Conservation (phyloP, 2,797 vertebrate species). For the Acanthurus tractus region DNA sequence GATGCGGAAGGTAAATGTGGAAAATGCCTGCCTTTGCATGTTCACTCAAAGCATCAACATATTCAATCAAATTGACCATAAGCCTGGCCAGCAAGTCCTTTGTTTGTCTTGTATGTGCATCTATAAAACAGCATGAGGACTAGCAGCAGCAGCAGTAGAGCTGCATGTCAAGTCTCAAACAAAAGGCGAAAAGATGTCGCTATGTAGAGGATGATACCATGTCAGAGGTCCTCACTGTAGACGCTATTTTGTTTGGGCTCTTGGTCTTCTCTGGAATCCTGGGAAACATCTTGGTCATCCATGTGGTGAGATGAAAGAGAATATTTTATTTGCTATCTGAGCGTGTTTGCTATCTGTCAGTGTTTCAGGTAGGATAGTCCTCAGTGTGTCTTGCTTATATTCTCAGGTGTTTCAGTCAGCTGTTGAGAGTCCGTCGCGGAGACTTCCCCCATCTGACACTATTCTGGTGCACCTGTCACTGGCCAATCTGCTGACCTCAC, state of each 20-base stretch:
- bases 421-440: slow-evolving; percentile 63
- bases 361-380: slow-evolving; percentile 9
- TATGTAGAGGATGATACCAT: slow-evolving; percentile 70
- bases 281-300: slow-evolving; percentile 88
- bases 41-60: slow-evolving; percentile 49
- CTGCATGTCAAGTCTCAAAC: slow-evolving; percentile 18
- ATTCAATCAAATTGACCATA: slow-evolving; percentile 68
- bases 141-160: background rate
- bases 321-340: background rate
- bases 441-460: slow-evolving; percentile 82
- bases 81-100: slow-evolving; percentile 67
- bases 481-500: slow-evolving; percentile 85
- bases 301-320: slow-evolving; percentile 78
- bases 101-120: slow-evolving; percentile 18
- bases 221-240: slow-evolving; percentile 80
- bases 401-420: slow-evolving; percentile 82
- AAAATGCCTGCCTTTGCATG: slow-evolving; percentile 56
- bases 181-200: slow-evolving; percentile 12
- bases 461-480: slow-evolving; percentile 86
- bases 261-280: slow-evolving; percentile 86
- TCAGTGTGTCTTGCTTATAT: slow-evolving; percentile 24
- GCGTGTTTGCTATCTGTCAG: background rate
- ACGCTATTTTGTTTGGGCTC: slow-evolving; percentile 84
- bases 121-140: slow-evolving; percentile 57
- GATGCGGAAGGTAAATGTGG: slow-evolving; percentile 32